phyloP scores from a whole-genome alignment of 53 echinoderm and acorn worm genomes.

The Echinometra lucunter region DNA sequence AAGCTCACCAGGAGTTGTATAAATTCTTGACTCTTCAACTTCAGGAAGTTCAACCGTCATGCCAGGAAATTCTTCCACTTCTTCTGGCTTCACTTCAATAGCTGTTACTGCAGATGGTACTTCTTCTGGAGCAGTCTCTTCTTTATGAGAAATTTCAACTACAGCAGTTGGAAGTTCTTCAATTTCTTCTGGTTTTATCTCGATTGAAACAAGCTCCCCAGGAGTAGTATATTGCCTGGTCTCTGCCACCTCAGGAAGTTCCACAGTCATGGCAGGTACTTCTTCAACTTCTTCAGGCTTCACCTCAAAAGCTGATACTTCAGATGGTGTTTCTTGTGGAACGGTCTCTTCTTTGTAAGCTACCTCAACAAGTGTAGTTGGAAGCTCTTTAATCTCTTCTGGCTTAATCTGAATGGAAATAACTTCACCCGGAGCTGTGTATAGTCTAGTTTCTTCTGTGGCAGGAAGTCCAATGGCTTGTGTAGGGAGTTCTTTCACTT shows the following conservation, averaged over 20 bases:
- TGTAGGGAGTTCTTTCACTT: constrained; percentile 50
- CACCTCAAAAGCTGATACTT: not conserved
- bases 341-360: not conserved
- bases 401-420: constrained; percentile 20
- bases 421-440: constrained; percentile 18
- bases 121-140: not conserved
- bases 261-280: not conserved
- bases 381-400: constrained; percentile 32
- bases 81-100: constrained; percentile 40
- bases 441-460: not conserved
- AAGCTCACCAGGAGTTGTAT: constrained; percentile 12
- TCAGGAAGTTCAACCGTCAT: constrained; percentile 31
- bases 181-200: constrained; percentile 52
- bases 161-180: constrained; percentile 11
- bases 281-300: constrained; percentile 25
- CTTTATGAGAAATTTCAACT: constrained; percentile 38
- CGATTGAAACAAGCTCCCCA: constrained; percentile 29
- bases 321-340: constrained; percentile 12
- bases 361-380: constrained; percentile 11
- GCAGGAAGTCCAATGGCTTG: not conserved
- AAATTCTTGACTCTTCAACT: not conserved
- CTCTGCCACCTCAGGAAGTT: constrained; percentile 18
- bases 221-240: not conserved
- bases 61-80: constrained; percentile 38
- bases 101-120: constrained; percentile 9